Conservation (phyloP, 2,797 vertebrate species). For the Pristis pectinata region DNA sequence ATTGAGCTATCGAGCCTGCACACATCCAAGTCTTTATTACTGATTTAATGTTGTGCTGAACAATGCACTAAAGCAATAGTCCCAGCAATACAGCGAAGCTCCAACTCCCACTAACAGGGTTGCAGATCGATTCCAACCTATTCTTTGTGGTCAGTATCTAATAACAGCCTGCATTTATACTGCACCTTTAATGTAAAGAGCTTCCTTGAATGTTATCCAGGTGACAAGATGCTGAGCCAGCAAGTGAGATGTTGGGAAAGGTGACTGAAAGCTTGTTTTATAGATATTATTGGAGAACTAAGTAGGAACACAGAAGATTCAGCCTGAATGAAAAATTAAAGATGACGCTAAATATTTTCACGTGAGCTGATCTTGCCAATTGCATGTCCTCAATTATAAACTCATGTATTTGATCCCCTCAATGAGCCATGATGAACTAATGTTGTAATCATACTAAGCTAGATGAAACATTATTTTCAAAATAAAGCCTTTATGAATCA, state of each 20-base stretch:
- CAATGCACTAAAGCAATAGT: not conserved
- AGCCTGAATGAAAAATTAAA: not conserved
- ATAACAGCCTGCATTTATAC: not conserved
- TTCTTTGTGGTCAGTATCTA: not conserved
- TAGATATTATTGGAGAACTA: not conserved
- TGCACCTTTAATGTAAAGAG: not conserved
- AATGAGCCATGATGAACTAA: not conserved
- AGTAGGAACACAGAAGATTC: not conserved
- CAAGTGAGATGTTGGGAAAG: not conserved
- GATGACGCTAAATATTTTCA: not conserved
- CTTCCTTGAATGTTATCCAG: not conserved
- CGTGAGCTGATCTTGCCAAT: not conserved
- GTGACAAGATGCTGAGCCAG: not conserved
- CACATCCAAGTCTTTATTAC: not conserved
- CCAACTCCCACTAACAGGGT: not conserved
- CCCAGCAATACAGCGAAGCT: not conserved
- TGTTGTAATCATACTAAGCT: not conserved
- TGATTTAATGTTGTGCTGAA: not conserved
- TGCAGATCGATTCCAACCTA: not conserved
- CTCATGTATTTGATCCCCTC: not conserved
- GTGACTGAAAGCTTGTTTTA: not conserved
- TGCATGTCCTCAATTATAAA: not conserved
- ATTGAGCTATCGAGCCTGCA: not conserved
- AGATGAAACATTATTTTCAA: not conserved
- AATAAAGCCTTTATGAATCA: not conserved